Percentiles rank a stretch among this genome's conserved stretches.
These are phyloP conservation scores for Pachycephus smyrnensis DNA, from an alignment of 2,888 invertebrate genomes.

Conservation along the genomic window DNA sequence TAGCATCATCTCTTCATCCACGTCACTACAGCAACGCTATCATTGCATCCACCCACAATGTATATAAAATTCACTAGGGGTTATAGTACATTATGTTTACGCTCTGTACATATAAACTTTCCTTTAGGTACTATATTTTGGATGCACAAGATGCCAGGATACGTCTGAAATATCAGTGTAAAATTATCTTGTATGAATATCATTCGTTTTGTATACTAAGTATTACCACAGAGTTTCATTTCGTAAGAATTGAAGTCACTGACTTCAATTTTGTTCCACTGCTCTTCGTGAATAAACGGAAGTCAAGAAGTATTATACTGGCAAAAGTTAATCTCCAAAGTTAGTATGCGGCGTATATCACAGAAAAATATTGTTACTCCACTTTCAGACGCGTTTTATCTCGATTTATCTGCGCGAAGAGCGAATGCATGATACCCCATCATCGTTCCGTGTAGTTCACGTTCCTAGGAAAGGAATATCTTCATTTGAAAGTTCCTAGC, in stretches of 20 bases:
- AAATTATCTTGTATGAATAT: no score
- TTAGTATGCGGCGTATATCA: background rate
- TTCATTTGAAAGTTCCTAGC: background rate
- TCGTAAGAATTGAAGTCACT: no score
- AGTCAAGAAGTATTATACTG: background rate
- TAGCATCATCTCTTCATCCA: background rate
- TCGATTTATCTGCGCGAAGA: background rate
- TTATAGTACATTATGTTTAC: no score
- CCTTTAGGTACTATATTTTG: no score
- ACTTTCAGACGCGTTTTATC: background rate
- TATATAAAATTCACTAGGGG: no score
- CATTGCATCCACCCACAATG: no score
- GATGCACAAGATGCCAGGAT: no score
- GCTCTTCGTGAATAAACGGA: background rate
- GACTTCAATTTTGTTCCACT: background rate
- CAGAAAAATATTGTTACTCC: background rate
- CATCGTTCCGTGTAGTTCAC: background rate
- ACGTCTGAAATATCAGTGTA: no score
- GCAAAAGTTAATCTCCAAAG: background rate
- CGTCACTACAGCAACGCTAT: no score
- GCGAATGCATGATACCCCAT: background rate
- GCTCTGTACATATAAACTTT: no score
- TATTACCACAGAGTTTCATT: no score
- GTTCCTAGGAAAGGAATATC: background rate
- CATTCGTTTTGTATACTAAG: no score